Evolutionary conservation across 2,888 invertebrate genomes (phyloP), one percentile per base, ranked within the genome.

Genomic region (Drosophila recens): DNA sequence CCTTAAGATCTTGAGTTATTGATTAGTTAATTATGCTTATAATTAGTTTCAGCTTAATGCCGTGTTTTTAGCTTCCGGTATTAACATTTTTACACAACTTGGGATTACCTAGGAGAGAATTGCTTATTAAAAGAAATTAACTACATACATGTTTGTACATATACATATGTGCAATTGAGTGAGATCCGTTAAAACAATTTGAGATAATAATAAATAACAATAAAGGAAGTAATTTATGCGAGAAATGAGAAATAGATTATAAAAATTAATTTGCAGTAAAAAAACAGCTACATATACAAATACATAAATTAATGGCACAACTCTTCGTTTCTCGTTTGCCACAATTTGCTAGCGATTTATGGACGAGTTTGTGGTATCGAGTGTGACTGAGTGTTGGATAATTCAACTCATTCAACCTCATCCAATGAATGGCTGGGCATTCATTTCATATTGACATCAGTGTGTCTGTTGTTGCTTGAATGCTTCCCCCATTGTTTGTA

Each of bases 391-490:
- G 61, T 27, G 53, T 72, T 72, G n/a, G 74, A 72, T 75, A 75
- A 78, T 36, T 49, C 40, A 64, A 34, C n/a, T 45, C 75, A 75
- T 61, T 68, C 64, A 65, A 78, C 52, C 53, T 38, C 62, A 64
- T 23, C 59, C 33, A 61, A 23, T 65, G 74, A 52, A 59, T 67
- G 53, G 59, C 58, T 36, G 49, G 3, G 49, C 68, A 75, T 72
- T 75, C 64, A 78, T 68, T 62, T 27, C 78, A 72, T 5, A 78
- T 75, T 67, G 72, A 58, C 53, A 42, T 61, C 36, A 52, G 69
- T 17, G 69, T 17, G 33, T 27, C 59, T 49, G 46, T 42, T 51
- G 63, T 46, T 48, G 53, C 69, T 59, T 36, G 23, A 75, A 43
- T 45, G 77, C 59, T 72, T 64, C 58, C 23, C 59, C 45, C 58